A percentile compares a stretch with the other conserved stretches of the same genome.
Evolutionary conservation across 2,797 vertebrate species (phyloP).

Genomic region (Typhlichthys subterraneus): DNA sequence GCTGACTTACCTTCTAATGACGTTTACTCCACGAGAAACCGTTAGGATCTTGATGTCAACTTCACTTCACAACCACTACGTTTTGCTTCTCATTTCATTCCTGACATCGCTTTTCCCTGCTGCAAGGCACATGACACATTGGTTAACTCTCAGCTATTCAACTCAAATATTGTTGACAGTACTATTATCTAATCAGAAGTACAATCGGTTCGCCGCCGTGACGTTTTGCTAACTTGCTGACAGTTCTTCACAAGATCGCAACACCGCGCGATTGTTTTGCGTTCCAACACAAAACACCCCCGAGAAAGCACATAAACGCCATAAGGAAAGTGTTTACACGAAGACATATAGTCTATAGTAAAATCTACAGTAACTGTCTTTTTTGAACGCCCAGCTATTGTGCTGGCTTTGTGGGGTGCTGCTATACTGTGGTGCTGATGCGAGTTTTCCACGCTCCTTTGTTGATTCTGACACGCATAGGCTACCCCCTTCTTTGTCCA

Average conservation of each 20-base stretch:
- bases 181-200: slow-evolving; percentile 33
- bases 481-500: slow-evolving; percentile 5
- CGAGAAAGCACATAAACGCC: slow-evolving; percentile 51
- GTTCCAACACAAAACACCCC: slow-evolving; percentile 42
- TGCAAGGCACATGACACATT: slow-evolving; percentile 60
- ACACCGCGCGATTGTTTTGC: slow-evolving; percentile 22
- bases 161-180: slow-evolving; percentile 35
- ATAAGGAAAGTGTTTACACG: slow-evolving; percentile 52
- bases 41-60: slow-evolving; percentile 44
- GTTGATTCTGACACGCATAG: slow-evolving; percentile 65
- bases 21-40: slow-evolving; percentile 50
- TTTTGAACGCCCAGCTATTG: slow-evolving; percentile 40
- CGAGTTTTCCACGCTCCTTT: slow-evolving; percentile 73
- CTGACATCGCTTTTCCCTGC: slow-evolving; percentile 53
- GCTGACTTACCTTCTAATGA: slow-evolving; percentile 58
- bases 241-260: too few relatives aligned
- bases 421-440: slow-evolving; percentile 78
- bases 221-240: too few relatives aligned
- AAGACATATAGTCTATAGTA: slow-evolving; percentile 44
- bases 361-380: slow-evolving; percentile 46
- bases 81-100: slow-evolving; percentile 42
- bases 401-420: slow-evolving; percentile 41
- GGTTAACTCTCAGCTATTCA: slow-evolving; percentile 28
- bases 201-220: slow-evolving; percentile 7
- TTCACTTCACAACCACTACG: slow-evolving; percentile 35